phyloP scores from a whole-genome alignment of 2,113 vertebrate species.

The Sinosuthora webbiana region DNA sequence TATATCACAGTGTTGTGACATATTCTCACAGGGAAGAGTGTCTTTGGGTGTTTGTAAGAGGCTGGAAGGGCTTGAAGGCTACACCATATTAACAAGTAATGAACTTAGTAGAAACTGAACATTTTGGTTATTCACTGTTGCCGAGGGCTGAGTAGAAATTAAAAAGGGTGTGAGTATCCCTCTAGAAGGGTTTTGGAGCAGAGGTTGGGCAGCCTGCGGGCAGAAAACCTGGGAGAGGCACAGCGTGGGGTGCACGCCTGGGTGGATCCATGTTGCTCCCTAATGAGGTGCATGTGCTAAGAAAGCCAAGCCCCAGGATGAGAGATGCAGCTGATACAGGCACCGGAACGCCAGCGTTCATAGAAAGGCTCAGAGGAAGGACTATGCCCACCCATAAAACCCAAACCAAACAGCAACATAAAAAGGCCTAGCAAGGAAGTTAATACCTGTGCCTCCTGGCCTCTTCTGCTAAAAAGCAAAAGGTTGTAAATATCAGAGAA shows the following conservation, averaged over 20 bases:
- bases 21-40: background rate
- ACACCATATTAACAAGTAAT: background rate
- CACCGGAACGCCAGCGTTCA: accelerated
- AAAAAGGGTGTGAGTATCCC: background rate
- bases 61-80: background rate
- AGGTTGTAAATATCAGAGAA: background rate
- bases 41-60: background rate
- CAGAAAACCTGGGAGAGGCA: background rate
- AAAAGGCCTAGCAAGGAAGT: background rate
- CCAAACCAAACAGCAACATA: background rate
- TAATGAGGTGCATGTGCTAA: background rate
- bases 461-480: background rate
- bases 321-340: accelerated
- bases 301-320: background rate
- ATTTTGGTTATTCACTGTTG: background rate
- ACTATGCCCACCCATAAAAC: background rate
- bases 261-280: background rate
- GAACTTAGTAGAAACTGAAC: background rate
- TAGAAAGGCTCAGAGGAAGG: background rate
- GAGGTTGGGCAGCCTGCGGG: accelerated
- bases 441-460: background rate
- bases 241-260: background rate
- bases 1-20: background rate
- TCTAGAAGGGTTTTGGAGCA: background rate
- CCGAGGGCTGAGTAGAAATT: background rate